phyloP scores from a whole-genome alignment of 2,888 invertebrate species.

The Notocelia uddmanniana region DNA sequence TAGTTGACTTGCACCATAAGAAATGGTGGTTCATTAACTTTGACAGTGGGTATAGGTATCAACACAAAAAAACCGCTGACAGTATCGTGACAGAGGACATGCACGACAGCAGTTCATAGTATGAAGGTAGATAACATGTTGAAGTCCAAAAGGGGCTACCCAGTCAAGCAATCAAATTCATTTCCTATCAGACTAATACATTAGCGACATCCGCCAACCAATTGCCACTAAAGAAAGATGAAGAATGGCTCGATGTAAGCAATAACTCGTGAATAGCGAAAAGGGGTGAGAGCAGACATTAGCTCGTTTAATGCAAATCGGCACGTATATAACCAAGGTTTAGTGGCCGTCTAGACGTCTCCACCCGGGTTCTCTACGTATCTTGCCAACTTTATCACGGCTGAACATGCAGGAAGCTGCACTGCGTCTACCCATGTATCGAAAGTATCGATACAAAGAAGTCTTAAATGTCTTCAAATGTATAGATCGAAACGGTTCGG shows the following conservation, averaged over 20 bases:
- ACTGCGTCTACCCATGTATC: neutral
- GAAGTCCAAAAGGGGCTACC: neutral
- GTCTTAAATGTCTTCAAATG: neutral
- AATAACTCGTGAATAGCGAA: conserved; percentile 37
- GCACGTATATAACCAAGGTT: conserved; percentile 50
- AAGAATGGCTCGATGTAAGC: conserved; percentile 19
- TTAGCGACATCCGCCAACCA: conserved; percentile 10
- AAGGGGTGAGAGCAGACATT: conserved; percentile 40
- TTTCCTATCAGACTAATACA: neutral
- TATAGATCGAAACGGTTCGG: neutral
- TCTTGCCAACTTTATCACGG: conserved; percentile 27
- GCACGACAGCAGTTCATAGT: neutral
- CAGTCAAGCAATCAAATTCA: neutral
- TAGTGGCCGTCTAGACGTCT: conserved; percentile 56
- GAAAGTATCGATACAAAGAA: neutral
- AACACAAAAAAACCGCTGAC: neutral
- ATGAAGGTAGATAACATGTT: neutral
- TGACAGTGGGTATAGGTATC: neutral
- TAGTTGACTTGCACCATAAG: neutral
- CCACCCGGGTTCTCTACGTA: conserved; percentile 50
- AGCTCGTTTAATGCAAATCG: conserved; percentile 47
- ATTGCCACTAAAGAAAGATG: conserved; percentile 14
- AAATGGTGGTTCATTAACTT: too few relatives aligned
- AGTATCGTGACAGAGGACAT: neutral
- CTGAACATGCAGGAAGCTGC: conserved; percentile 15